Evolutionary conservation across 2,113 vertebrate species (phyloP).

Genomic region (Leucopsar rothschildi): DNA sequence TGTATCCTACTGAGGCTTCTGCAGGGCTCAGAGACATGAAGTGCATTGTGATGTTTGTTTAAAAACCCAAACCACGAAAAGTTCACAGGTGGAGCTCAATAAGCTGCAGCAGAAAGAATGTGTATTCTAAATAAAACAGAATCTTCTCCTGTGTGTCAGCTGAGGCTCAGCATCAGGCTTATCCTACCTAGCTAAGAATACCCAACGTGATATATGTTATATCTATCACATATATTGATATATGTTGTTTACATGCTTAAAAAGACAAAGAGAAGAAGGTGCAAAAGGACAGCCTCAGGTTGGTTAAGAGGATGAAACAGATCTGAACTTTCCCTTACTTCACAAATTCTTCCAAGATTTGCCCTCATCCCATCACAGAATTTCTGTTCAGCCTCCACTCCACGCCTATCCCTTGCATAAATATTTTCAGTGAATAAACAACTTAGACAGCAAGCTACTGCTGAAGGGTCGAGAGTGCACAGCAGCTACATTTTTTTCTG

Average conservation of each 20-base stretch:
- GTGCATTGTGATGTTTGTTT: slow-evolving; percentile 24
- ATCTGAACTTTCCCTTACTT: not conserved
- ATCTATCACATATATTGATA: no score
- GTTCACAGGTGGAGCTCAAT: not conserved
- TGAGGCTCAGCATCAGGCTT: not conserved
- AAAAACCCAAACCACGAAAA: not conserved
- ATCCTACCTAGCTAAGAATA: not conserved
- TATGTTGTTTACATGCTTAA: not conserved
- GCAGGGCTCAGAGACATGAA: not conserved
- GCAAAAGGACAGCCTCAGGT: not conserved
- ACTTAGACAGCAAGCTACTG: not conserved
- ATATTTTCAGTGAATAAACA: slow-evolving; percentile 34
- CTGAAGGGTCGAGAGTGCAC: not conserved
- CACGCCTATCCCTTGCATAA: not conserved
- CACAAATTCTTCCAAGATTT: not conserved
- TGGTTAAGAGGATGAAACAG: not conserved
- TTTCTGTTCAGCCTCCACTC: not conserved
- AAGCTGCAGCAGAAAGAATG: not conserved
- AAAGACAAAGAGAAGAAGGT: not conserved
- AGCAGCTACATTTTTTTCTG: not conserved
- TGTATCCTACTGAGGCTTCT: not conserved
- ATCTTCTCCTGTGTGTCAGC: not conserved
- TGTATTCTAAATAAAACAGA: not conserved
- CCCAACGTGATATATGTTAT: no score
- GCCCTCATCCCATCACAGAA: not conserved